Evolutionary conservation across 2,888 invertebrate species (phyloP), one percentile per base, ranked within the genome.

Genomic region (Macrosoma leucophasiata): DNA sequence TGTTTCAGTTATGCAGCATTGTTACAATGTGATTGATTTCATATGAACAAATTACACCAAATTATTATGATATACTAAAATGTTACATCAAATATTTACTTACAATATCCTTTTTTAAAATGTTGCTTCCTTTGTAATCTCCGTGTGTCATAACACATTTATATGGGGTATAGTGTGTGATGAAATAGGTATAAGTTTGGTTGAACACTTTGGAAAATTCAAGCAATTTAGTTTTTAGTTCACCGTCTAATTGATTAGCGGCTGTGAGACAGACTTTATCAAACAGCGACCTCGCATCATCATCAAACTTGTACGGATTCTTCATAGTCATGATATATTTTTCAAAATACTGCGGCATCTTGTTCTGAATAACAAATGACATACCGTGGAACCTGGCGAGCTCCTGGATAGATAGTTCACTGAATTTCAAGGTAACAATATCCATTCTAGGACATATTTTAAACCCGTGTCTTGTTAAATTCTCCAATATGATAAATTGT

Each of bases 371-470:
- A 1, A 48, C 54, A 23, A 58, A 58, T 1, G 58, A 58, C 3
- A 63, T 14, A 0, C 48, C 57, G 18, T 65, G 65, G 12, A 58
- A 50, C 29, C 51, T 58, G 0, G 60, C 61, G 3, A 64, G 35
- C 33, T 57, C 46, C 23, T 49, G 39, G 3, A 63, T 13, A 3
- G 55, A 42, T n/a, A 53, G 12, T 33, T 58, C 50, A 2, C 54
- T 54, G 36, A 52, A 62, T 21, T 57, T 47, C 2, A 58, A 36
- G 2, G 62, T 33, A 6, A 51, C 37, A 0, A 41, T 33, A 10
- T 53, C 39, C 14, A 48, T 39, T 42, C 62, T 55, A 11, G 50
- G 22, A 3, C 38, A 40, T 0, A 54, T 57, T 13, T 38, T 50
- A 30, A 46, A 70, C 4, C 59, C 57, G 28, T 52, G 39, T 53